These are phyloP conservation scores for Enteromius unitaeniatus DNA, from an alignment of 2,797 vertebrate species.

Conservation along the genomic window DNA sequence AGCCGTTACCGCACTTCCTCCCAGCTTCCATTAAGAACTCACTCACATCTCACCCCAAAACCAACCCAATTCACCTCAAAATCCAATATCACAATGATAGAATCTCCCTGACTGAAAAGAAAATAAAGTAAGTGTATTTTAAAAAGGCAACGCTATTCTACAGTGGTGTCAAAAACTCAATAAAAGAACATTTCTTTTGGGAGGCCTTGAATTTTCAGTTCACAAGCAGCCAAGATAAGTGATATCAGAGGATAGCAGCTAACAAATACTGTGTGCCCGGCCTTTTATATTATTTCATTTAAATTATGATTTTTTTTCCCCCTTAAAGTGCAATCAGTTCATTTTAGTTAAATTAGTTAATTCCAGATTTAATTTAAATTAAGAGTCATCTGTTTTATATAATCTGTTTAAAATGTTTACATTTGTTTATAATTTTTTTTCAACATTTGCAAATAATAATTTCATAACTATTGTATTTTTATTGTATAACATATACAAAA, in stretches of 20 bases:
- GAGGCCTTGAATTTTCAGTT: neutral
- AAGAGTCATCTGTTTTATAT: neutral
- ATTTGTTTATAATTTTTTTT: too few species aligned
- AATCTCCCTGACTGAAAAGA: conserved; percentile 4
- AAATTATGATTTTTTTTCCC: neutral
- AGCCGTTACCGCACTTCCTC: conserved; percentile 56
- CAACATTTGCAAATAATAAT: too few species aligned
- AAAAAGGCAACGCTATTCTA: conserved; percentile 16
- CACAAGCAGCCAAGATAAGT: neutral
- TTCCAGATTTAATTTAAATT: neutral
- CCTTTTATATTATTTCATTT: neutral
- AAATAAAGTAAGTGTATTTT: conserved; percentile 25
- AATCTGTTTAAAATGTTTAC: neutral
- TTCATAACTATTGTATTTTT: too few species aligned
- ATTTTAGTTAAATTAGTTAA: neutral
- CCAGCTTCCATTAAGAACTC: conserved; percentile 61
- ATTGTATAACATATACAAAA: too few species aligned
- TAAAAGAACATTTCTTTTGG: neutral
- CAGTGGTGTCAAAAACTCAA: conserved; percentile 13
- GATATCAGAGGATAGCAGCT: neutral
- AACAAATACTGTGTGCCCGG: neutral
- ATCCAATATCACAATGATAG: conserved; percentile 24
- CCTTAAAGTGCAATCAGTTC: neutral
- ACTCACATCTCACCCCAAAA: conserved; percentile 52
- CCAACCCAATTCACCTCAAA: conserved; percentile 40